Evolutionary conservation across 2,113 vertebrate species (phyloP).

Genomic region (Leucopsar rothschildi): DNA sequence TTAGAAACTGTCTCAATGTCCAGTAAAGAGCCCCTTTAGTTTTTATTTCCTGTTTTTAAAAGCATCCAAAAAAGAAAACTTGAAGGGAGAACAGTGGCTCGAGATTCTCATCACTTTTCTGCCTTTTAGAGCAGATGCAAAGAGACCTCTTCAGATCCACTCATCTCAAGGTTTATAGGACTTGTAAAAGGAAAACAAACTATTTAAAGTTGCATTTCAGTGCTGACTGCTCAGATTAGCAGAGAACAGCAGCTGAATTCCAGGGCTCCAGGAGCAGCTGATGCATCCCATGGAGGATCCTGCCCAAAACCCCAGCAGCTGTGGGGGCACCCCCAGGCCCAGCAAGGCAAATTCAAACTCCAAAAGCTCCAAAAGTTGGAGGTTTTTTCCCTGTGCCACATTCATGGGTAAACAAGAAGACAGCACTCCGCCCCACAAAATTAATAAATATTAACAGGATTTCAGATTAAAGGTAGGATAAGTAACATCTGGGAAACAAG

Average conservation of each 20-base stretch:
- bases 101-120: not conserved
- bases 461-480: not conserved
- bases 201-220: not conserved
- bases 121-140: not conserved
- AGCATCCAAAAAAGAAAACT: not conserved
- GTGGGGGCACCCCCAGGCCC: fast-evolving
- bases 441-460: not conserved
- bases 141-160: not conserved
- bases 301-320: fast-evolving
- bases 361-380: not conserved
- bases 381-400: not conserved
- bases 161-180: not conserved
- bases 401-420: not conserved
- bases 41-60: not conserved
- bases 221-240: not conserved
- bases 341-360: not conserved
- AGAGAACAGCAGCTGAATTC: not conserved
- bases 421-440: not conserved
- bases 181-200: not conserved
- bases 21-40: not conserved
- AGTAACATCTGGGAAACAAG: not conserved
- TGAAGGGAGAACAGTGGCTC: not conserved
- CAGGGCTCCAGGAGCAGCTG: not conserved
- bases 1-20: not conserved
- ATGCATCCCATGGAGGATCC: fast-evolving